Conservation (phyloP, 1,140 invertebrate species). For the Cepaea nemoralis region DNA sequence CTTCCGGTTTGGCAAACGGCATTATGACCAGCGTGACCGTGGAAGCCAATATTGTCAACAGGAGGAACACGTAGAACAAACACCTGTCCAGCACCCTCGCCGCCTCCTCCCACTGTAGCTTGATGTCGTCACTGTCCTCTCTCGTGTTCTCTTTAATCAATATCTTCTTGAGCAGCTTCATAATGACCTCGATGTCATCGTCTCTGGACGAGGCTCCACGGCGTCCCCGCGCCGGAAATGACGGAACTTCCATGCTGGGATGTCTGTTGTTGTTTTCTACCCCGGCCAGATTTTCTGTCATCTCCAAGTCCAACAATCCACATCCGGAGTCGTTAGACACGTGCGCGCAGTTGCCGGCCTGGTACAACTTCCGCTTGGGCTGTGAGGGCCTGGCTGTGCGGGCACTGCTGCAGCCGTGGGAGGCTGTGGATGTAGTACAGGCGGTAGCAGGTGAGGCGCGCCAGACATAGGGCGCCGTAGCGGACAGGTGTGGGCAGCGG, state of each 20-base stretch:
- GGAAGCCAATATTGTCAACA: conserved; percentile 91
- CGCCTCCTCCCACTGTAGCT: conserved; percentile 93
- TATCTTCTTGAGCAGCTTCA: conserved; percentile 50
- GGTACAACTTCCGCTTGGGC: conserved; percentile 22
- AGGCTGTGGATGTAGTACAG: conserved; percentile 48
- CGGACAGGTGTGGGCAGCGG: conserved; percentile 55
- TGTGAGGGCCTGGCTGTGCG: background rate
- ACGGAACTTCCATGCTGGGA: background rate
- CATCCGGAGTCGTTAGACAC: conserved; percentile 59
- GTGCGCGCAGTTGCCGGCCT: conserved; percentile 37
- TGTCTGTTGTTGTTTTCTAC: background rate
- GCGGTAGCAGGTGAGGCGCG: conserved; percentile 50
- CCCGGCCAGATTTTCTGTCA: conserved; percentile 37
- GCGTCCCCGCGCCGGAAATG: background rate
- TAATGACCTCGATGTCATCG: conserved; percentile 48
- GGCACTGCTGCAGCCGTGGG: background rate
- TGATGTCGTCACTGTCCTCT: background rate
- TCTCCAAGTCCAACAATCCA: conserved; percentile 58
- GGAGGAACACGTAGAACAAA: conserved; percentile 96
- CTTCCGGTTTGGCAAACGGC: conserved; percentile 75
- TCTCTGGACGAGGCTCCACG: background rate
- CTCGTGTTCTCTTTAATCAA: conserved; percentile 53
- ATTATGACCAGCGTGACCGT: conserved; percentile 97
- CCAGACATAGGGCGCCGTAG: conserved; percentile 38
- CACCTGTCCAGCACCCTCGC: conserved; percentile 98